Conservation (phyloP, 2,797 vertebrate genomes). For the Zenarchopterus dispar region DNA sequence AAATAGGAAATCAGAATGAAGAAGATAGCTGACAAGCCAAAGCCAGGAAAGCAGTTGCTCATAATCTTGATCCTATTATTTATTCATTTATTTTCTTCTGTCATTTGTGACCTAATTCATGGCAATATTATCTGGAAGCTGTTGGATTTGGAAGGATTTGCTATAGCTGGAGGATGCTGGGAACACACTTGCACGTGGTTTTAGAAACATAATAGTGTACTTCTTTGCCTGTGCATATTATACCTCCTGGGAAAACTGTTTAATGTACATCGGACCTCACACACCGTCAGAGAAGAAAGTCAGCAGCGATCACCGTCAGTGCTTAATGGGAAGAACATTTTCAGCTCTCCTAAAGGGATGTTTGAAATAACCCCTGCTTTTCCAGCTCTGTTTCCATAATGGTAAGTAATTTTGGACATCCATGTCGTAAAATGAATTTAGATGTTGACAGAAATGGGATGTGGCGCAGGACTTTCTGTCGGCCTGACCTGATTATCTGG, state of each 20-base stretch:
- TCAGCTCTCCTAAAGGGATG: slow-evolving; percentile 5
- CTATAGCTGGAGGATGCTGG: neutral
- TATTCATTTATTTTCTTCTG: no score
- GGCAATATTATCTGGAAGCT: no score
- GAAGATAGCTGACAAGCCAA: no score
- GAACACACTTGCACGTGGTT: slow-evolving; percentile 21
- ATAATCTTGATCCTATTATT: no score
- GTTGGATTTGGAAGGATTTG: no score
- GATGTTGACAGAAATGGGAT: slow-evolving; percentile 55
- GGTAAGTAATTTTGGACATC: slow-evolving; percentile 30
- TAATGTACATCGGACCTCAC: slow-evolving; percentile 53
- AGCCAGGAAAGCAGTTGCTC: no score
- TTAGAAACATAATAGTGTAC: neutral
- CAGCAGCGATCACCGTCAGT: slow-evolving; percentile 36
- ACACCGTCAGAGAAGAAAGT: slow-evolving; percentile 29
- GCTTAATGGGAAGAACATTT: slow-evolving; percentile 45
- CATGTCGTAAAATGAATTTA: slow-evolving; percentile 35
- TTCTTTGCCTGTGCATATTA: slow-evolving; percentile 1
- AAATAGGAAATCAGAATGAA: no score
- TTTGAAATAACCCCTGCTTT: slow-evolving; percentile 39
- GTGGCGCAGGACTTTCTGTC: slow-evolving; percentile 8
- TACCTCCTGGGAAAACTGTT: slow-evolving; percentile 22
- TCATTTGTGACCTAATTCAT: no score
- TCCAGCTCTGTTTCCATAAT: slow-evolving; percentile 51
- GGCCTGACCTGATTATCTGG: slow-evolving; percentile 55